Evolutionary conservation across 1,140 invertebrate species (phyloP).

Genomic region (Matsumurasca onukii): DNA sequence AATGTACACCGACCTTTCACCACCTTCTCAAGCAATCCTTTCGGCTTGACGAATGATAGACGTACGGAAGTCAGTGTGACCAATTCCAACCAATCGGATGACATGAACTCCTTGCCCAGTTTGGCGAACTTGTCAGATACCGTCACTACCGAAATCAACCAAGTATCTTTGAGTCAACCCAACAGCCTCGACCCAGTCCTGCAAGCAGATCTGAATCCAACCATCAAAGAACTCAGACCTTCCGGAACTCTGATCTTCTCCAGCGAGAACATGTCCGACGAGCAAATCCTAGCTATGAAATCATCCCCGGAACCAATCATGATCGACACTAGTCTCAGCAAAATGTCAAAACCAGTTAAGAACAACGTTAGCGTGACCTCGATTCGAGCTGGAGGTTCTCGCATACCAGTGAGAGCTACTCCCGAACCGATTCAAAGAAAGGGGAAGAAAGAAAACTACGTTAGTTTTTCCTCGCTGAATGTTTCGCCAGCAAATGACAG

Average conservation of each 20-base stretch:
- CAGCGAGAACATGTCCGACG: slow-evolving; percentile 38
- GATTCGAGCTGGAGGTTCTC: slow-evolving; percentile 35
- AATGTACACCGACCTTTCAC: neutral
- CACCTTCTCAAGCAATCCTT: slow-evolving; percentile 2
- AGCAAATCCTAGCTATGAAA: slow-evolving; percentile 39
- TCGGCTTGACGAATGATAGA: slow-evolving; percentile 10
- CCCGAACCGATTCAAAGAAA: slow-evolving; percentile 34
- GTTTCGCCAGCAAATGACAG: slow-evolving; percentile 30
- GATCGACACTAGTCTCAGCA: slow-evolving; percentile 25
- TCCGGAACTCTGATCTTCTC: slow-evolving; percentile 23
- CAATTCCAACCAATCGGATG: slow-evolving; percentile 15
- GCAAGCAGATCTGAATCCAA: slow-evolving; percentile 11
- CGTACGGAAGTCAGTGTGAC: neutral
- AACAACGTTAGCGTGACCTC: slow-evolving; percentile 35
- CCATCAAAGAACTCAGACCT: slow-evolving; percentile 22
- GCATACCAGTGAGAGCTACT: slow-evolving; percentile 36
- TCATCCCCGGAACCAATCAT: slow-evolving; percentile 31
- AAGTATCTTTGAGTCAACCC: slow-evolving; percentile 31
- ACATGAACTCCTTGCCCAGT: slow-evolving; percentile 20
- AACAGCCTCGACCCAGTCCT: slow-evolving; percentile 30
- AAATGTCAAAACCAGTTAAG: slow-evolving; percentile 29
- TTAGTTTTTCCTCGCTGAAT: slow-evolving; percentile 33
- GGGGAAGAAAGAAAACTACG: slow-evolving; percentile 28
- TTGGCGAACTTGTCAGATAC: slow-evolving; percentile 19
- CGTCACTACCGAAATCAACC: neutral